Evolutionary conservation across 2,797 vertebrate species (phyloP).

Genomic region (Fratercula arctica): DNA sequence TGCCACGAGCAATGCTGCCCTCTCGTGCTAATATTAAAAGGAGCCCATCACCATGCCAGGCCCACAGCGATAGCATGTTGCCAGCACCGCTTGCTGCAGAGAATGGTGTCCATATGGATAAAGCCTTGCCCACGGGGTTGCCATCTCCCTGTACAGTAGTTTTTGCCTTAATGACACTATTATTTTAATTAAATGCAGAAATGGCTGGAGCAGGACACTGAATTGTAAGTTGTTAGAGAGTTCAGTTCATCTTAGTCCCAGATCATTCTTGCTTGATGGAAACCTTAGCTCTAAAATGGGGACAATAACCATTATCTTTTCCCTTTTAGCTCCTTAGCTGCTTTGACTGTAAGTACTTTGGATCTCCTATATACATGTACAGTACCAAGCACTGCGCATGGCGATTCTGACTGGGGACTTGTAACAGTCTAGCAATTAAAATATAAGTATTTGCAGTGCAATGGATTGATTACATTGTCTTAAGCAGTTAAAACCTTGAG

Average conservation of each 20-base stretch:
- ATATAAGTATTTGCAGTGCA: background rate
- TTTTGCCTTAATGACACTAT: background rate
- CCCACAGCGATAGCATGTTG: fast-evolving
- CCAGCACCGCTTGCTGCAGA: background rate
- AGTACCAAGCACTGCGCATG: background rate
- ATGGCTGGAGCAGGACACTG: background rate
- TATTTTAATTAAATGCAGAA: background rate
- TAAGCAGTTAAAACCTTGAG: background rate
- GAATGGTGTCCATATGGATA: background rate
- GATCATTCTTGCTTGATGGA: background rate
- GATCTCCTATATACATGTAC: background rate
- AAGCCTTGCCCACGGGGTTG: background rate
- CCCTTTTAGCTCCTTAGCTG: background rate
- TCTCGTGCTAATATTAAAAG: background rate
- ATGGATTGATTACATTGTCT: background rate
- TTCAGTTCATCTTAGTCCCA: background rate
- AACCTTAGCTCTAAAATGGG: background rate
- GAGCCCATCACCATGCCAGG: background rate
- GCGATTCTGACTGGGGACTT: background rate
- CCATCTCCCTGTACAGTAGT: fast-evolving
- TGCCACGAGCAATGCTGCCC: constrained; percentile 7
- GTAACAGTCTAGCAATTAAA: background rate
- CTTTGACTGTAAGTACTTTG: background rate
- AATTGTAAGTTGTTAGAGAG: fast-evolving
- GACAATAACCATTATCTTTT: no score